Evolutionary conservation across 1,140 invertebrate species (phyloP).

Genomic region (Apis dorsata): DNA sequence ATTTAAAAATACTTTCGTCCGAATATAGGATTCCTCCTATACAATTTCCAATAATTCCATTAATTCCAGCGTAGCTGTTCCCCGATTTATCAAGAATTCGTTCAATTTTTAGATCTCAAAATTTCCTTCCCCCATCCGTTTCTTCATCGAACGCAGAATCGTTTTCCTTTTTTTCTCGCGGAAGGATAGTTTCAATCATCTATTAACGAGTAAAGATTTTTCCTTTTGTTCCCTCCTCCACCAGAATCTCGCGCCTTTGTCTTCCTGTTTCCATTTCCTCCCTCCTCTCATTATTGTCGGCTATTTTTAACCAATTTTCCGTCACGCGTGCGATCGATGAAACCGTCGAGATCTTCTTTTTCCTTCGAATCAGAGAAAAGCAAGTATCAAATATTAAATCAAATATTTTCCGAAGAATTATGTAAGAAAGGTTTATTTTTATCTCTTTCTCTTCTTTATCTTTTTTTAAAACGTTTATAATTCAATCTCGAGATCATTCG

Average conservation of each 20-base stretch:
- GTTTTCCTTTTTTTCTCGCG: no score
- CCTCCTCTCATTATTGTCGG: background rate
- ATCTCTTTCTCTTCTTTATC: no score
- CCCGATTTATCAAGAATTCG: background rate
- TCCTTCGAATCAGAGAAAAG: no score
- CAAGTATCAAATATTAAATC: no score
- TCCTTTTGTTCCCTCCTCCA: background rate
- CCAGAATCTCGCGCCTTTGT: background rate
- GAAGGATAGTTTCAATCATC: no score
- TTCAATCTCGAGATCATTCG: no score
- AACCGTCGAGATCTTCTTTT: background rate
- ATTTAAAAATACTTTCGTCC: background rate
- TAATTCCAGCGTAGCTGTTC: no score
- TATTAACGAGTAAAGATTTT: background rate
- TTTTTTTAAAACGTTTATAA: no score
- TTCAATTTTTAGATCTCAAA: background rate
- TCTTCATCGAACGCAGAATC: no score
- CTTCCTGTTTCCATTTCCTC: background rate
- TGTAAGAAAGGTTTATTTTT: no score
- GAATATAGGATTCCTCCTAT: background rate
- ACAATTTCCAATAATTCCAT: background rate
- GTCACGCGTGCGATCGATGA: background rate
- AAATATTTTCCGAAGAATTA: no score
- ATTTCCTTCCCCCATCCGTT: background rate
- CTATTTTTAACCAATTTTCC: constrained; percentile 26